Conservation (phyloP, 2,113 vertebrate species). For the human region GRCh38 chr2:45928501-45929000, state of each 20-base stretch:
- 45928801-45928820: fast-evolving
- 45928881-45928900: background rate
- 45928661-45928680: background rate
- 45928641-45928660: background rate
- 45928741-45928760: background rate
- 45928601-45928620: background rate
- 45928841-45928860: background rate
- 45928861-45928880: background rate
- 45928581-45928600: background rate
- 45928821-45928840: background rate
- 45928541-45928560: too few relatives aligned
- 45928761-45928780: background rate
- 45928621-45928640: background rate
- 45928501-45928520: too few relatives aligned
- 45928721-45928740: background rate
- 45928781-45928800: conserved; percentile 52
- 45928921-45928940: background rate
- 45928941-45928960: background rate
- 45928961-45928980: conserved; percentile 10
- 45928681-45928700: background rate
- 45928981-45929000: background rate
- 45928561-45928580: background rate
- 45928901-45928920: background rate
- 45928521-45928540: too few relatives aligned
- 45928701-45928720: background rate